Percentiles rank a stretch among this genome's conserved stretches.
These are phyloP conservation scores for Drosophila emarginata DNA, from an alignment of 2,888 invertebrate species.

Conservation along the genomic window DNA sequence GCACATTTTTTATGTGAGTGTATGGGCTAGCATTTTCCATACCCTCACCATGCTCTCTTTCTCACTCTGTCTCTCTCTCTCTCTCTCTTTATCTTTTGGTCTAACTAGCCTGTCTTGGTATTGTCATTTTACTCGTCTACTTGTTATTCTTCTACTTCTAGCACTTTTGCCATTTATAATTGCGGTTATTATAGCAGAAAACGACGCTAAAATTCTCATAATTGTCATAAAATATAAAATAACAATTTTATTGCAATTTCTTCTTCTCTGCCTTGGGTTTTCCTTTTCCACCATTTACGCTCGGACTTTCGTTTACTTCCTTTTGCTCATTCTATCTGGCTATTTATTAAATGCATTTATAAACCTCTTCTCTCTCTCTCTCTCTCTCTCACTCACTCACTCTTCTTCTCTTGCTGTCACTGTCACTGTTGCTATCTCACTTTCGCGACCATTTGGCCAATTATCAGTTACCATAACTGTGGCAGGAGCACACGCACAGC, in stretches of 20 bases:
- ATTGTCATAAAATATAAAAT: constrained; percentile 41
- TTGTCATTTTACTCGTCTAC: not conserved
- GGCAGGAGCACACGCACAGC: constrained; percentile 7
- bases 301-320: not conserved
- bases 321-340: not conserved
- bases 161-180: constrained; percentile 8
- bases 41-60: not conserved
- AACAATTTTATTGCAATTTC: constrained; percentile 50
- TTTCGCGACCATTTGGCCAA: constrained; percentile 10
- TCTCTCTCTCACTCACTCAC: not conserved
- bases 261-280: not conserved
- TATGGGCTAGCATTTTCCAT: no score
- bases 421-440: not conserved
- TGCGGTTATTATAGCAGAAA: constrained; percentile 11
- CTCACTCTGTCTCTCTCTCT: not conserved
- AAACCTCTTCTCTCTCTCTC: not conserved
- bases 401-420: not conserved
- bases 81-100: not conserved
- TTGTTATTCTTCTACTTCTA: not conserved
- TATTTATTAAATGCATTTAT: constrained; percentile 5
- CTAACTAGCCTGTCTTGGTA: not conserved
- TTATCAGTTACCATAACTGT: constrained; percentile 9
- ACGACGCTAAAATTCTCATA: constrained; percentile 31
- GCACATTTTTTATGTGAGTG: no score
- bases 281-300: not conserved